Conservation (phyloP, 2,888 invertebrate genomes). For the Stenurella melanura region DNA sequence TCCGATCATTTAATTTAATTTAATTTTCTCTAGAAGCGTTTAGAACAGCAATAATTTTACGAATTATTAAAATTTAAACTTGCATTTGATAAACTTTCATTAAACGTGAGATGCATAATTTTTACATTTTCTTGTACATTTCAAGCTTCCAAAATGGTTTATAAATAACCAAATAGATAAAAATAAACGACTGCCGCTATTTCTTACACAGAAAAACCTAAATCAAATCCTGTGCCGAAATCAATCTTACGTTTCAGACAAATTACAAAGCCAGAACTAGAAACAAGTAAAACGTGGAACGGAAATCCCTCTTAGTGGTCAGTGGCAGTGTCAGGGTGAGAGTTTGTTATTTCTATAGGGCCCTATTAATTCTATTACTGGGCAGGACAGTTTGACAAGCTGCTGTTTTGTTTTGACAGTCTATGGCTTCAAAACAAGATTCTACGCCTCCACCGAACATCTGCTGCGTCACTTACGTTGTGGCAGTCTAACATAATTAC, state of each 20-base stretch:
- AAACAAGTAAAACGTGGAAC: constrained; percentile 42
- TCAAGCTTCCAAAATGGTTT: too few species aligned
- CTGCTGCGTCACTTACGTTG: constrained; percentile 26
- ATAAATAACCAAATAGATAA: too few species aligned
- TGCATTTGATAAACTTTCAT: too few species aligned
- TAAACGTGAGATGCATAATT: too few species aligned
- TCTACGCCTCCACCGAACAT: constrained; percentile 2
- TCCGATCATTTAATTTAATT: too few species aligned
- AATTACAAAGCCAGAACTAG: constrained; percentile 1
- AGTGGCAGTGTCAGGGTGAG: constrained; percentile 43
- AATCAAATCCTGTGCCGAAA: neutral
- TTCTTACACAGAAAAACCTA: neutral
- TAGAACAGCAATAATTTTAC: too few species aligned
- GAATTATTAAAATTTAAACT: too few species aligned
- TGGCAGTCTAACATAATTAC: constrained; percentile 16
- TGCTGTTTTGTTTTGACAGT: constrained; percentile 49
- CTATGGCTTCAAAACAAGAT: constrained; percentile 13
- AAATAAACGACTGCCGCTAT: too few species aligned
- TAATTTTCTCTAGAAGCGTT: too few species aligned
- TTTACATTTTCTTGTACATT: too few species aligned
- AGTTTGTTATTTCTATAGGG: constrained; percentile 41
- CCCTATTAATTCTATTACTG: constrained; percentile 46
- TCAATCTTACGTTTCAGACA: constrained; percentile 4
- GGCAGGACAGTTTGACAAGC: constrained; percentile 47
- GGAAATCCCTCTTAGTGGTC: constrained; percentile 48